Evolutionary conservation across 1,140 invertebrate species (phyloP), one percentile per base, ranked within the genome.

Genomic region (Eumaeus atala): DNA sequence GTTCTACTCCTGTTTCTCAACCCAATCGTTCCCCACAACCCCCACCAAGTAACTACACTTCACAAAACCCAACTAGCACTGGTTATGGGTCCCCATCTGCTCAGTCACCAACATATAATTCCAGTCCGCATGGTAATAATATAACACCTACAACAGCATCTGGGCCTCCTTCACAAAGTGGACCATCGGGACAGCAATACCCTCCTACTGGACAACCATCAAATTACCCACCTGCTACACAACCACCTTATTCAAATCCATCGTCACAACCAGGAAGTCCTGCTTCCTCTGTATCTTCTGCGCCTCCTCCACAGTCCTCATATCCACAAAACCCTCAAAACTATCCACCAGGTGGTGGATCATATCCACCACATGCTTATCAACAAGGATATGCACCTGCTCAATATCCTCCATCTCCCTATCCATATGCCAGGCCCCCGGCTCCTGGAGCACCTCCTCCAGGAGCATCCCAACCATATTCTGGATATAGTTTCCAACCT

Each of bases 1-100:
- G 80, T 58, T 79, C 87, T 21, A 79, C 87, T 18, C 78, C 86
- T 18, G 78, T 87, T 9, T 84, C 87, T 9, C 87, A 89, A 55
- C 87, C 87, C 6, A 89, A 87, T 60, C 74, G 87, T 12, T 88
- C 87, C 18, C 87, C 87, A 16, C 87, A 88, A 68, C 87, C 86
- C 18, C 82, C 77, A 33, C 72, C 77, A 10, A 79, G 72, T 67
- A 81, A 86, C 36, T 84, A 87, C 49, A 74, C 76, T 18, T 57
- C 82, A 3, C 79, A 87, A 59, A 87, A 83, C 50, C 78, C 83
- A 33, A 68, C 76, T 2, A 80, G 75, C 60, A 75, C 82, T 38
- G 80, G 81, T 14, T 88, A 88, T 72, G 86, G 86, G 8, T 85
- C 87, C 28, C 86, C 87, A 18, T 80, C 85, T 42, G 86, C 86